Percentiles rank a stretch among this genome's conserved stretches.
These are phyloP conservation scores for Nerophis lumbriciformis DNA, from an alignment of 2,113 vertebrate genomes.

Conservation along the genomic window DNA sequence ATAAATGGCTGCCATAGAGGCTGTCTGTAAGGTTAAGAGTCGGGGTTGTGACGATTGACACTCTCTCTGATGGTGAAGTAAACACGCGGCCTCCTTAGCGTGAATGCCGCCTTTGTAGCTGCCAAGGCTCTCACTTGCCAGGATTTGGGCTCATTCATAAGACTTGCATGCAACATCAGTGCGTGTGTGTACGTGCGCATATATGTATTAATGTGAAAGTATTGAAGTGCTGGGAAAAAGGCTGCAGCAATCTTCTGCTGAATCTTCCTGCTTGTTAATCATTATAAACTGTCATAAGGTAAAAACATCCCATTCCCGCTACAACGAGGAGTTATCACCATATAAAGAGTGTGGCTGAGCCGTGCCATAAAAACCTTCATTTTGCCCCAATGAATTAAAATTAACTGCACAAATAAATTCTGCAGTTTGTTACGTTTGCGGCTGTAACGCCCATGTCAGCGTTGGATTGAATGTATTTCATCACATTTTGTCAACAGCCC, in stretches of 20 bases:
- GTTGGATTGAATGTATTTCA: conserved; percentile 2
- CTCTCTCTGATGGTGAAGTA: conserved; percentile 54
- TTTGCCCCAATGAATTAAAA: conserved; percentile 8
- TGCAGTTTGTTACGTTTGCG: background rate
- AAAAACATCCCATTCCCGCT: background rate
- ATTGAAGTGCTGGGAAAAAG: conserved; percentile 5
- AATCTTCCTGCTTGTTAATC: conserved; percentile 2
- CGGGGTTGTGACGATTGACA: conserved; percentile 55
- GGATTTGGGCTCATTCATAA: conserved; percentile 33
- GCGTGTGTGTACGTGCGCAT: conserved; percentile 6
- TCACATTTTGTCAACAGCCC: conserved; percentile 6
- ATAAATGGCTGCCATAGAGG: conserved; percentile 51
- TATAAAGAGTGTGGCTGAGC: background rate
- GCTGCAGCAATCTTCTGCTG: background rate
- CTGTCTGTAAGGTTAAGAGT: conserved; percentile 52
- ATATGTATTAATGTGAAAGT: conserved; percentile 20
- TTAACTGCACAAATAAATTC: conserved; percentile 1
- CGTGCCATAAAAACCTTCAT: background rate
- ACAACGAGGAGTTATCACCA: conserved; percentile 3
- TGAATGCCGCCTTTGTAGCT: conserved; percentile 33
- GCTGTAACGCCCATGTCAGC: conserved; percentile 1
- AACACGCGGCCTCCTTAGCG: conserved; percentile 46
- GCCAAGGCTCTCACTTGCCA: conserved; percentile 49
- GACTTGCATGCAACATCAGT: conserved; percentile 1
- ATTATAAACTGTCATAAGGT: background rate